Base-by-base conservation (phyloP, 2,797 vertebrate genomes). In the Holocentrus rufus region DNA sequence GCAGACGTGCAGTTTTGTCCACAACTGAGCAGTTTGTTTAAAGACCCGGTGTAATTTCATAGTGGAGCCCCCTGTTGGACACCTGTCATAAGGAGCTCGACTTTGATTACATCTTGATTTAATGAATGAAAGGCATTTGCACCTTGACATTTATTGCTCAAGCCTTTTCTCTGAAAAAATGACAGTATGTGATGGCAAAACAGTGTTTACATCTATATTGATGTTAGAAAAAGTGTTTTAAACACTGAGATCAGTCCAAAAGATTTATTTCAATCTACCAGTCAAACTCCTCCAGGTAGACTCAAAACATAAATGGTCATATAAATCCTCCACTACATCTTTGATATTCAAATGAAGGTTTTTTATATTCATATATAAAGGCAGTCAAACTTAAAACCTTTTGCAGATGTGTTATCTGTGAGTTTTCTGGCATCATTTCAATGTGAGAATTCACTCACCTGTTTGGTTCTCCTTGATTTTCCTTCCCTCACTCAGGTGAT, bases 381-480 rank as follows among this genome's bases (percentile, higher is more conserved):
- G 18, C 14, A 46, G 23, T 8, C 25, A 20, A 69, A n/a, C 20
- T 8, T 20, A 55, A 14, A 17, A 50, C 31, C 6, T 52, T 44
- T 44, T 44, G 42, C 5, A 4, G 39, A 54, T 46, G 0, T 22
- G 2, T 20, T 11, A 54, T 6, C 36, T 58, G n/a, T 22, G 2
- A 18, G 9, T 46, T 34, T 36, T 47, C 5, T n/a, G 2, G 3
- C 20, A 31, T 47, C 1, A n/a, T 72, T 14, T 57, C 11, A 62
- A 53, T 4, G 20, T 46, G 27, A 74, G 22, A n/a, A 59, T 74
- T 74, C 15, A 80, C 92, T 93, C 80, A 94, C 94, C 91, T 81
- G 74, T 36, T 85, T 53, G 74, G 65, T 65, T 74, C 81, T 69
- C 90, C 70, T 72, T 87, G 68, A 68, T 80, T 89, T 64, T 93